Conservation (phyloP, 2,113 vertebrate genomes). For the Heloderma charlesbogerti region DNA sequence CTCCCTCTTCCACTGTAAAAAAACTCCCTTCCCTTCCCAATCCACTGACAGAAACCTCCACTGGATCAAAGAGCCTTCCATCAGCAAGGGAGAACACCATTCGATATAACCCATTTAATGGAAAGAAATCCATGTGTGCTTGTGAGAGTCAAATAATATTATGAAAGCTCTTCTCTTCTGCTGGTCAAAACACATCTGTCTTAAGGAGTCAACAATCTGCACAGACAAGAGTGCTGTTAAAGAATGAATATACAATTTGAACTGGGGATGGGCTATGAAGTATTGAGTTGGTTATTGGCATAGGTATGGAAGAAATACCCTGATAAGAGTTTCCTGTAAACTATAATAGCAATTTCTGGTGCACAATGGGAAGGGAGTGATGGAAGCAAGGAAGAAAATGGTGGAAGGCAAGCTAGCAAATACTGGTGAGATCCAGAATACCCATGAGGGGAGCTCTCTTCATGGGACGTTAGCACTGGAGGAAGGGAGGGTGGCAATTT, state of each 20-base stretch:
- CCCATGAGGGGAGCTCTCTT: background rate
- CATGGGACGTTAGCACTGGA: background rate
- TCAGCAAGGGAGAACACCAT: conserved; percentile 19
- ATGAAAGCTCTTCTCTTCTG: background rate
- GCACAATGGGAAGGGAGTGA: background rate
- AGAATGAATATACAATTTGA: background rate
- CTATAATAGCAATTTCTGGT: background rate
- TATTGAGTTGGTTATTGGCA: background rate
- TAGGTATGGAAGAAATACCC: background rate
- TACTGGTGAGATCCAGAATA: background rate
- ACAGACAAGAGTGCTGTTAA: background rate
- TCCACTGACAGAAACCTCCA: background rate
- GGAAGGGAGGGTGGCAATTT: background rate
- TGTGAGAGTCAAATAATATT: background rate
- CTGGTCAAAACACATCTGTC: background rate
- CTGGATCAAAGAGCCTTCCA: background rate
- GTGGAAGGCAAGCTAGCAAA: background rate
- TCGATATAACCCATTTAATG: background rate
- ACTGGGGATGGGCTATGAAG: background rate
- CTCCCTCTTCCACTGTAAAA: too few species aligned
- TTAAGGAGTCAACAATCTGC: background rate
- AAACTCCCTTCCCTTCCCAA: background rate
- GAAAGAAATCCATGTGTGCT: background rate
- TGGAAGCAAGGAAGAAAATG: background rate
- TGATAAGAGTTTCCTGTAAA: background rate